phyloP scores from a whole-genome alignment of 2,797 vertebrate genomes.

The Phataginus tricuspis region DNA sequence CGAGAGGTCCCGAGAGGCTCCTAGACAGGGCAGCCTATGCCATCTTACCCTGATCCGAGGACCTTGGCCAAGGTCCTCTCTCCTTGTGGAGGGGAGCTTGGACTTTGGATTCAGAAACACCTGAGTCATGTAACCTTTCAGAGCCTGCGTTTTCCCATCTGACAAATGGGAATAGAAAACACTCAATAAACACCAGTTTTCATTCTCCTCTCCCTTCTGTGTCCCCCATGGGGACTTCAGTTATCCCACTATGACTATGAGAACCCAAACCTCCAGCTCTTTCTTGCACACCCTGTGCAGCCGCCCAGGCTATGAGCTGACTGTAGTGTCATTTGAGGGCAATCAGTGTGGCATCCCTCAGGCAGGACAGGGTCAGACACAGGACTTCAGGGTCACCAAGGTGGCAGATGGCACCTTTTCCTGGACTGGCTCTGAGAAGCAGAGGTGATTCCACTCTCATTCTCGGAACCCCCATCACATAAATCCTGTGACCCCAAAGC shows the following conservation, averaged over 20 bases:
- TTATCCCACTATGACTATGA: neutral
- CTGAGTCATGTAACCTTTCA: neutral
- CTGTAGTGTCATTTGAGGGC: rapidly evolving
- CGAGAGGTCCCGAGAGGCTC: neutral
- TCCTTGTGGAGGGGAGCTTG: neutral
- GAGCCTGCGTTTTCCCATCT: neutral
- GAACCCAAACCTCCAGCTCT: neutral
- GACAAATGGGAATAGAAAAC: neutral
- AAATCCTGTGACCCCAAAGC: neutral
- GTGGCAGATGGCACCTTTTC: neutral
- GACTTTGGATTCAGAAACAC: neutral
- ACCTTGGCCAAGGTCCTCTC: neutral
- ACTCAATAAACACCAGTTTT: neutral
- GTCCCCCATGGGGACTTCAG: neutral
- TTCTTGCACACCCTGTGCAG: neutral
- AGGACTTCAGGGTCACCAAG: neutral
- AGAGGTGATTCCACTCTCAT: neutral
- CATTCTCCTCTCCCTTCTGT: neutral
- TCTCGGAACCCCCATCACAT: neutral
- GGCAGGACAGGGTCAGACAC: neutral
- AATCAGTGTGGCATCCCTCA: neutral
- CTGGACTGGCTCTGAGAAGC: conserved; percentile 6
- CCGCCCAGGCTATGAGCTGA: neutral
- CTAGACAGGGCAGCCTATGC: too few relatives aligned
- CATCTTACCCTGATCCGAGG: neutral